A percentile compares a stretch with the other conserved stretches of the same genome.
Conservation (phyloP, 2,888 invertebrate species). For the Leptinotarsa peninsularis region DNA sequence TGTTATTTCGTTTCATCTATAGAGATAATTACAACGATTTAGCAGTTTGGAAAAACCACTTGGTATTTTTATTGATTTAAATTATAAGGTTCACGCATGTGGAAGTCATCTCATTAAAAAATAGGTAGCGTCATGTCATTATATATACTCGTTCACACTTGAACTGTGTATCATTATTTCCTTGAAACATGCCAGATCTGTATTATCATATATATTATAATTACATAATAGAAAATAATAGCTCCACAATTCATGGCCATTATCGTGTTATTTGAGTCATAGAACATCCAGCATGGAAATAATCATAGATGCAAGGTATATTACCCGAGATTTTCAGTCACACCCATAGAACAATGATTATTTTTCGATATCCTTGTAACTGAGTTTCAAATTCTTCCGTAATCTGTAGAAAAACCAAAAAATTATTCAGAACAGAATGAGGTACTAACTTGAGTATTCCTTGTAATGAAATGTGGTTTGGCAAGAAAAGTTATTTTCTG, state of each 20-base stretch:
- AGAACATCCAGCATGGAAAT: constrained; percentile 3
- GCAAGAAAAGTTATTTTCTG: no score
- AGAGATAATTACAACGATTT: neutral
- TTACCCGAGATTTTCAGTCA: neutral
- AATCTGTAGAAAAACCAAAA: neutral
- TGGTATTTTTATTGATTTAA: constrained; percentile 16
- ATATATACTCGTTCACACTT: constrained; percentile 17
- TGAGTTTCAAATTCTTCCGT: neutral
- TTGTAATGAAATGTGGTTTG: no score
- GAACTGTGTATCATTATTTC: constrained; percentile 16
- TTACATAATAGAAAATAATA: constrained; percentile 17
- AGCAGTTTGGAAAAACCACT: constrained; percentile 4
- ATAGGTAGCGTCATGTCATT: constrained; percentile 11
- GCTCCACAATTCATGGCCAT: constrained; percentile 3
- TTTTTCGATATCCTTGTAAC: neutral
- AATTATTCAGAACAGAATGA: neutral
- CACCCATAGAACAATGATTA: neutral
- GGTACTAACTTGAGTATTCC: no score
- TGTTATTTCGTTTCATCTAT: neutral
- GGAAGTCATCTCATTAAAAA: constrained; percentile 1
- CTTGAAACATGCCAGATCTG: constrained; percentile 9
- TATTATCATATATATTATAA: constrained; percentile 15
- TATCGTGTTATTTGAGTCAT: constrained; percentile 2
- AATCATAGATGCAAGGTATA: neutral
- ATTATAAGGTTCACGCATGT: constrained; percentile 4